A percentile compares a stretch with the other conserved stretches of the same genome.
phyloP scores from a whole-genome alignment of 2,888 invertebrate genomes.

The Limnephilus auricula region DNA sequence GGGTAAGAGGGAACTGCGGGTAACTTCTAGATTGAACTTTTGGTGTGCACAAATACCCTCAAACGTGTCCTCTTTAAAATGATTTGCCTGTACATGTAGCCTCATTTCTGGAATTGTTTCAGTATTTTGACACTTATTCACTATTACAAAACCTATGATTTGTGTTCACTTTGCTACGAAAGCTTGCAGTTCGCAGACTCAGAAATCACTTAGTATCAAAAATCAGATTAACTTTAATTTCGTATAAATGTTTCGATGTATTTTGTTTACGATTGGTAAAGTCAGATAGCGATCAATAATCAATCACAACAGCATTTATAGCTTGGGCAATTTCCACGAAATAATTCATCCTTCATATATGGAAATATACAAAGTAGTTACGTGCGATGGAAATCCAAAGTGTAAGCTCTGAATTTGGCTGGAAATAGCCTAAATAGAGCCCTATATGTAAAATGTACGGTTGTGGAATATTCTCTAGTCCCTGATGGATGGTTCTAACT shows the following conservation, averaged over 20 bases:
- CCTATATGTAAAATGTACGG: neutral
- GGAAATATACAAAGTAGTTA: neutral
- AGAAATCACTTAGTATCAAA: neutral
- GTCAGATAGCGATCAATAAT: neutral
- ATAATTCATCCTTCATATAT: neutral
- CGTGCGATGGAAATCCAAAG: neutral
- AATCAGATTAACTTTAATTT: neutral
- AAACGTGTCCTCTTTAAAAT: no score
- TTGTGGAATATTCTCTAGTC: neutral
- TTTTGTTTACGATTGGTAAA: neutral
- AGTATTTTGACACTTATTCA: neutral
- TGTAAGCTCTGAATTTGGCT: neutral
- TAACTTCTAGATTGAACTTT: no score
- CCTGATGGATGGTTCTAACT: neutral
- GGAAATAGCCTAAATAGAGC: neutral
- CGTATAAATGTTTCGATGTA: neutral
- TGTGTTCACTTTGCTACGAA: neutral
- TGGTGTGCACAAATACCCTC: no score
- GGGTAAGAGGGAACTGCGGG: no score
- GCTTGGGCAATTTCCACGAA: neutral
- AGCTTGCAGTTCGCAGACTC: neutral
- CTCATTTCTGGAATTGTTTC: neutral
- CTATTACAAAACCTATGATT: neutral
- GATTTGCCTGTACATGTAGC: no score
- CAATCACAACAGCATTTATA: neutral